Conservation (phyloP, 2,888 invertebrate species). For the Syritta pipiens region DNA sequence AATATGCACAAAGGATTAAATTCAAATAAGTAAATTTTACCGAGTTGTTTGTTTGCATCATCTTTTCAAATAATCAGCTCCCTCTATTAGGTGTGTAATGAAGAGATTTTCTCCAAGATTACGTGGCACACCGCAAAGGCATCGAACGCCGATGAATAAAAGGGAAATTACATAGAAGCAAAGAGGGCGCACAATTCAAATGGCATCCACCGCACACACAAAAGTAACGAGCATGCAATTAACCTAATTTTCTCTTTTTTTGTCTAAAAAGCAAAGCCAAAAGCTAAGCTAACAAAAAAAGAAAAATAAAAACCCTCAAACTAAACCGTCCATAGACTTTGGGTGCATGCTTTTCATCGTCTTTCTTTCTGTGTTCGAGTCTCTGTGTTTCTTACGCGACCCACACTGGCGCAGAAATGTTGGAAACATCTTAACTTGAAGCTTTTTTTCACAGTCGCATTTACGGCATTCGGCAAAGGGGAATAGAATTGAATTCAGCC, state of each 20-base stretch:
- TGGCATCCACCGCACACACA: conserved; percentile 18
- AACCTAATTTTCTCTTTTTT: conserved; percentile 69
- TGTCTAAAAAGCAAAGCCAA: conserved; percentile 66
- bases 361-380: not conserved
- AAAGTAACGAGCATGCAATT: conserved; percentile 69
- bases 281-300: conserved; percentile 47
- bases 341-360: too few species aligned
- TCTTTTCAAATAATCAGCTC: too few species aligned
- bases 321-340: conserved; percentile 52
- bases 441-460: conserved; percentile 45
- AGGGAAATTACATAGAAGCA: conserved; percentile 35
- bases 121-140: conserved; percentile 56
- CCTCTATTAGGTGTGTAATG: too few species aligned
- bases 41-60: too few species aligned
- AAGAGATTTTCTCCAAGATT: conserved; percentile 56
- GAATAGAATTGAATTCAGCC: conserved; percentile 62
- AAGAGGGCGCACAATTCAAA: conserved; percentile 35
- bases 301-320: conserved; percentile 46
- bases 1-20: too few species aligned
- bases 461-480: too few species aligned
- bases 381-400: conserved; percentile 22
- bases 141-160: conserved; percentile 43
- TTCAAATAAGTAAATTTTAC: too few species aligned
- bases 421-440: conserved; percentile 65
- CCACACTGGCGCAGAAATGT: conserved; percentile 20